Conservation (phyloP, 92 coral and sea anemone species). For the Pocillopora grandis region DNA sequence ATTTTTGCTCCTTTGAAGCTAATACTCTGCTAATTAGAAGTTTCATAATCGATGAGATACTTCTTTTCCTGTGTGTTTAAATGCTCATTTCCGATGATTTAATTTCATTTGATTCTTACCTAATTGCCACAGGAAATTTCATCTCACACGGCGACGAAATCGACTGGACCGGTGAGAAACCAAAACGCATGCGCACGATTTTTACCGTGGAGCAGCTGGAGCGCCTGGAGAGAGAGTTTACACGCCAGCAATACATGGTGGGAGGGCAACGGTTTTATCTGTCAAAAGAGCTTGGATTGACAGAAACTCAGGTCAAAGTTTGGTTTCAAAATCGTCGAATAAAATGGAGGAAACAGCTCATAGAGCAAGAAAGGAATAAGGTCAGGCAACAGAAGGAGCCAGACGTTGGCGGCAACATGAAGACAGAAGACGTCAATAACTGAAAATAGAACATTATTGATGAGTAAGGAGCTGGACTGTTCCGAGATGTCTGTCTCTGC, state of each 20-base stretch:
- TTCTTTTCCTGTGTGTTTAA: not conserved
- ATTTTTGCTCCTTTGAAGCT: not conserved
- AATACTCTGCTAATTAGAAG: not conserved
- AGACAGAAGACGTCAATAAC: no score
- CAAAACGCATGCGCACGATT: conserved; percentile 70
- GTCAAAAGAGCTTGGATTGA: conserved; percentile 78
- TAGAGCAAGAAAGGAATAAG: conserved; percentile 68
- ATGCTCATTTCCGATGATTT: not conserved
- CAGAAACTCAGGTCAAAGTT: conserved; percentile 86
- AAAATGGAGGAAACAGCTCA: conserved; percentile 79
- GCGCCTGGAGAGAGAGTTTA: conserved; percentile 57
- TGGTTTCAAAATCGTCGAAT: conserved; percentile 90
- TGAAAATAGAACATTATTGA: no score
- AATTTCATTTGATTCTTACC: not conserved
- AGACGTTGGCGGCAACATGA: not conserved
- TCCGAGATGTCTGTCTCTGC: no score
- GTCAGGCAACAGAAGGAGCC: conserved; percentile 25
- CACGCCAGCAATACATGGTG: conserved; percentile 67
- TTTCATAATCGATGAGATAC: not conserved
- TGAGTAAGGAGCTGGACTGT: no score
- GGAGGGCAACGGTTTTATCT: conserved; percentile 66
- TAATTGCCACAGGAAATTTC: conserved; percentile 29
- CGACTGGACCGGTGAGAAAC: conserved; percentile 57
- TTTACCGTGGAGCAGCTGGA: conserved; percentile 66
- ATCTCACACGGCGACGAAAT: conserved; percentile 37